Base-by-base conservation (phyloP, 2,888 invertebrate genomes). In the Erpobdella octoculata region DNA sequence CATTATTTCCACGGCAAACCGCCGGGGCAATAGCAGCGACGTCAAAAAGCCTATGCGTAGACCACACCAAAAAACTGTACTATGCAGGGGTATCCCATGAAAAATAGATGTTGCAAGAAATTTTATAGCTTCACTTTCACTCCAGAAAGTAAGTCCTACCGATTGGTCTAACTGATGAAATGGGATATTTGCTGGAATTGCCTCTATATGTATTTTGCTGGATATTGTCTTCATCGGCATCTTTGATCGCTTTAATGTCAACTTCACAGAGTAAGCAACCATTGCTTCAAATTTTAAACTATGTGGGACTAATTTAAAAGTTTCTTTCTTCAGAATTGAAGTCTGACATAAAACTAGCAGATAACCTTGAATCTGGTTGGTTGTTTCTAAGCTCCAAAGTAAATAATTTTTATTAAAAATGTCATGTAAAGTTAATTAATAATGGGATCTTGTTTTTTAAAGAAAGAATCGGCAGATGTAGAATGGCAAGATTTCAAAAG, bases 401-500 rank as follows among this genome's bases (percentile, higher is more conserved):
- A 53, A 53, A 28, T 21, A 6, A 6, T 21, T 3, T 53, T 53
- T 53, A 53, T 1, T 25, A 9, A 1, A 53, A 53, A 6, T 53
- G 1, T 53, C 15, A 3, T 8, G n/a, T 53, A 25, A n/a, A 1
- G 21, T 53, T 53, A 53, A 4, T 48, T 9, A 12, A 25, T 53
- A 25, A n/a, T n/a, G n/a, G 53, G 21, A 25, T 2, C 53, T 53
- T 53, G 15, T 46, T 28, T 1, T n/a, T 46, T 4, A 0, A 37
- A 67, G 67, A 21, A 33, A 67, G 67, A 67, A 21, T 21, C 0
- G 2, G 9, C 25, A 8, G 67, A 67, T 67, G 9, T 21, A 15
- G 67, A 67, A 28, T 67, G 67, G 67, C 31, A 25, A 25, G 46
- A 67, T 41, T 36, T 67, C 46, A 67, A 67, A 46, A 67, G 18